Evolutionary conservation across 2,113 vertebrate species (phyloP).

Genomic region (Pogonocichla stellata): DNA sequence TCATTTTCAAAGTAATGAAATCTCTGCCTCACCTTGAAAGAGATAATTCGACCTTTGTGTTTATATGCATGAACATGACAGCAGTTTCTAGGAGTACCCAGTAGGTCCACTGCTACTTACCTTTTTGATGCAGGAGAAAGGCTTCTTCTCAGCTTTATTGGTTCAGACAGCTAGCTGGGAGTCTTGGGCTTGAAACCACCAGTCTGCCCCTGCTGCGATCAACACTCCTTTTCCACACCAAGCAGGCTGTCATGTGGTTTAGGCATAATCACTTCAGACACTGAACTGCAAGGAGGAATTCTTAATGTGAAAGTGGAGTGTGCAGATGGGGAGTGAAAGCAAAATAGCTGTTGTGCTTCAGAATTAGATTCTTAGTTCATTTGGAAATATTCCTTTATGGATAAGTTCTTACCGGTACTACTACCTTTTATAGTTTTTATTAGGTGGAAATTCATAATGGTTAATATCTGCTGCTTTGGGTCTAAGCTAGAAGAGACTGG

Average conservation of each 20-base stretch:
- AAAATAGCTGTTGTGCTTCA: background rate
- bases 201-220: rapidly evolving
- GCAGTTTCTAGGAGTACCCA: background rate
- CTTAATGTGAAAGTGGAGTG: background rate
- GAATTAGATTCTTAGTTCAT: background rate
- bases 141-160: background rate
- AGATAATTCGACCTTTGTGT: constrained; percentile 22
- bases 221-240: background rate
- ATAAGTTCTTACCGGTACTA: background rate
- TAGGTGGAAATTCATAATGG: background rate
- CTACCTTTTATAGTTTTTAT: background rate
- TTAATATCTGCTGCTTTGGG: background rate
- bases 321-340: background rate
- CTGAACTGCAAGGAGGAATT: background rate
- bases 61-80: background rate
- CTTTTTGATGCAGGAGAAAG: background rate
- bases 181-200: background rate
- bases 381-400: background rate
- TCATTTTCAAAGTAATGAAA: constrained; percentile 35
- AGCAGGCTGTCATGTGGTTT: background rate
- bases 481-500: background rate
- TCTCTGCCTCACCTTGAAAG: constrained; percentile 33
- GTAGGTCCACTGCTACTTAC: background rate
- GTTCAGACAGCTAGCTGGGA: background rate
- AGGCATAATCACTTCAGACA: background rate